phyloP scores from a whole-genome alignment of 2,888 invertebrate species.

The Macropis europaea region DNA sequence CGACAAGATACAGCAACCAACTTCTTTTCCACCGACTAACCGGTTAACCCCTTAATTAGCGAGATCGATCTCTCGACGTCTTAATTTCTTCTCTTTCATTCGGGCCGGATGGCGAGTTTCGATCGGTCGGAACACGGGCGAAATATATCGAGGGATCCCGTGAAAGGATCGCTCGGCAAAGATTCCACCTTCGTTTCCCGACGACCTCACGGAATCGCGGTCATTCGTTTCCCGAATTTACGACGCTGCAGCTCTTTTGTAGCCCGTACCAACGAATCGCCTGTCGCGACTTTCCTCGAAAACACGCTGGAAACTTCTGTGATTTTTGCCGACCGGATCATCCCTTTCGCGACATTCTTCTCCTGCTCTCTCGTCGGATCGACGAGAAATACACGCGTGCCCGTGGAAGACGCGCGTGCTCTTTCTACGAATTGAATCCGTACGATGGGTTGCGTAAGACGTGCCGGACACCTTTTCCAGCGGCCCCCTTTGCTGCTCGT shows the following conservation, averaged over 20 bases:
- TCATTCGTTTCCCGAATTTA: conserved; percentile 9
- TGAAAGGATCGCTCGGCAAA: neutral
- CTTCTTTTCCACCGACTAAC: neutral
- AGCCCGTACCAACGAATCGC: conserved; percentile 8
- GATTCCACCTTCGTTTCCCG: neutral
- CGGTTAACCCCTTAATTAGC: conserved; percentile 7
- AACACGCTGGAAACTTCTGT: neutral
- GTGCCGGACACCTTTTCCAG: no score
- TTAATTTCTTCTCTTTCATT: neutral
- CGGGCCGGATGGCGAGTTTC: neutral
- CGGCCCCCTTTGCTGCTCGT: no score
- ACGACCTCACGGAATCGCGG: neutral
- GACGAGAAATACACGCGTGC: neutral
- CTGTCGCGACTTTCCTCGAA: neutral
- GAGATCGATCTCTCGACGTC: neutral
- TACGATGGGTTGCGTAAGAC: no score
- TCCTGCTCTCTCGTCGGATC: neutral
- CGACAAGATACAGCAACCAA: neutral
- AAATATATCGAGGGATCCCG: neutral
- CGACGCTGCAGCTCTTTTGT: neutral
- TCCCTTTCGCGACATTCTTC: neutral
- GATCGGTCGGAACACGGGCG: neutral
- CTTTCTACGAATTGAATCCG: no score
- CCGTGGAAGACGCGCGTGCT: no score
- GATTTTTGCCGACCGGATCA: neutral